Conservation (phyloP, 2,113 vertebrate species). For the Rhinoptilus africanus region DNA sequence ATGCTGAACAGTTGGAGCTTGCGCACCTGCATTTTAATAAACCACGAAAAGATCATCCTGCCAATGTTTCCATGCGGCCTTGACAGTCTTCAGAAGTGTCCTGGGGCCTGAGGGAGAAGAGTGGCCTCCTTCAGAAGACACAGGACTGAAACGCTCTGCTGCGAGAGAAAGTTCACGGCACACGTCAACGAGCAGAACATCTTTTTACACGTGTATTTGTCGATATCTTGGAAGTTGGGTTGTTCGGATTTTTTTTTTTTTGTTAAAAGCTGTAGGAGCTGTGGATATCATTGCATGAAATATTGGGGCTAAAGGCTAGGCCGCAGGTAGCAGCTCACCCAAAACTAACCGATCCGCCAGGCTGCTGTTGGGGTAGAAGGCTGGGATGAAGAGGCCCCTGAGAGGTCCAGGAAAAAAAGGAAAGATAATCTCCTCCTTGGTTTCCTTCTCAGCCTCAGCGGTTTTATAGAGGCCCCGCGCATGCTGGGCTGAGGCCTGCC, state of each 20-base stretch:
- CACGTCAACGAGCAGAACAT: neutral
- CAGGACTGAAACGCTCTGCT: neutral
- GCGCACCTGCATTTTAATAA: neutral
- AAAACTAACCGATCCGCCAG: neutral
- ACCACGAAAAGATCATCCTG: neutral
- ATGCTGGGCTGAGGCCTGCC: neutral
- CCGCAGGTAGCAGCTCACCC: neutral
- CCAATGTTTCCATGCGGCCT: neutral
- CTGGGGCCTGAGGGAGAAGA: neutral
- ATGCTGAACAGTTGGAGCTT: neutral
- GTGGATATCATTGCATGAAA: neutral
- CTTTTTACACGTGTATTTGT: neutral
- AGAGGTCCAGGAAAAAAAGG: neutral
- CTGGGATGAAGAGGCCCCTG: neutral
- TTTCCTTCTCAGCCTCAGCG: neutral
- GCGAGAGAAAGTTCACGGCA: neutral
- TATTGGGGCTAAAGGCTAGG: neutral
- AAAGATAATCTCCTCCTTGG: neutral
- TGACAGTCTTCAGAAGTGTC: neutral
- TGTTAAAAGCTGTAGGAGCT: neutral
- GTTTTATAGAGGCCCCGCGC: neutral
- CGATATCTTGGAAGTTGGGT: neutral
- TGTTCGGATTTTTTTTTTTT: neutral
- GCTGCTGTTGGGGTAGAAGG: neutral
- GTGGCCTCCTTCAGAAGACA: neutral